Percentiles rank a stretch among this genome's conserved stretches.
Evolutionary conservation across 2,888 invertebrate species (phyloP).

Genomic region (Tortricodes alternella): DNA sequence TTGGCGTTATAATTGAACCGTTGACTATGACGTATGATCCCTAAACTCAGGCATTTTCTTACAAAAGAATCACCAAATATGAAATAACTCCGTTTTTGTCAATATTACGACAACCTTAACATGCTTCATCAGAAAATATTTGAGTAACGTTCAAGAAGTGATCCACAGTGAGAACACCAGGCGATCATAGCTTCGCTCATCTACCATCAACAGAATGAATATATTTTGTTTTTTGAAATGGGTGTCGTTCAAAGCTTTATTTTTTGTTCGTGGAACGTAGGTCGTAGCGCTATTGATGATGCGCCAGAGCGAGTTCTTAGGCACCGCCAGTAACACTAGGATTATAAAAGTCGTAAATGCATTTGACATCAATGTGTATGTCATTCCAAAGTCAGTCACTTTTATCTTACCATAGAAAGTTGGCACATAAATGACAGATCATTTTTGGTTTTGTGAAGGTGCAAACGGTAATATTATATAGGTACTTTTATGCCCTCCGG

Average conservation of each 20-base stretch:
- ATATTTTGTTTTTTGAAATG: too few relatives aligned
- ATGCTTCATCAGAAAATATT: too few relatives aligned
- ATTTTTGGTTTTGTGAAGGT: not conserved
- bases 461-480: too few relatives aligned
- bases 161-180: not conserved
- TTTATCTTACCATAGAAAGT: constrained; percentile 5
- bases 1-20: not conserved
- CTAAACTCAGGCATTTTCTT: too few relatives aligned
- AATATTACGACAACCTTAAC: too few relatives aligned
- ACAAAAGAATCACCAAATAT: too few relatives aligned
- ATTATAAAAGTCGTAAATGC: constrained; percentile 7
- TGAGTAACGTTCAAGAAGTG: not conserved
- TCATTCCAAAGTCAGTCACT: constrained; percentile 20
- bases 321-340: not conserved
- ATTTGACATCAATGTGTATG: constrained; percentile 8
- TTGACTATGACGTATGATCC: not conserved
- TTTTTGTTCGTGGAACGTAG: not conserved
- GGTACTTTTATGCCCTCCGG: too few relatives aligned
- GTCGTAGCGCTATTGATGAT: not conserved
- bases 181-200: too few relatives aligned
- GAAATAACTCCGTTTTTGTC: too few relatives aligned
- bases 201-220: too few relatives aligned
- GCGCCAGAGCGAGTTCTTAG: not conserved
- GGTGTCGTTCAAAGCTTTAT: not conserved
- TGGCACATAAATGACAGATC: not conserved